phyloP scores from a whole-genome alignment of 2,888 invertebrate species.

The Leptarthrus brevirostris region DNA sequence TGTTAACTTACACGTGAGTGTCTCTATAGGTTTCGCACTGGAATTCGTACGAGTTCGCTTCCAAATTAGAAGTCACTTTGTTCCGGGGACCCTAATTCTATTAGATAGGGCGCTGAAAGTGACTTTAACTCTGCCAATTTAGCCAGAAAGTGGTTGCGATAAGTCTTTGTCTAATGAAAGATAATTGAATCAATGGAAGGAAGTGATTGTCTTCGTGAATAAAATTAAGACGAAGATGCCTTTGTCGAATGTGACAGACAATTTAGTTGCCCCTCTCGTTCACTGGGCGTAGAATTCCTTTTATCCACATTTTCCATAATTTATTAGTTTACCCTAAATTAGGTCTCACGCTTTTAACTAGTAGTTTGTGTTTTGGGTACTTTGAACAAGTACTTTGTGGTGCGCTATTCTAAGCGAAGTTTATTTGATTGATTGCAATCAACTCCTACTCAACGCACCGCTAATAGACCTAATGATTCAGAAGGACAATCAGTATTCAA shows the following conservation, averaged over 20 bases:
- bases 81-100: slow-evolving; percentile 13
- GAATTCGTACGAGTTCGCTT: not conserved
- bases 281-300: too few relatives aligned
- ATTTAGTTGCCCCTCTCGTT: too few relatives aligned
- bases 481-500: too few relatives aligned
- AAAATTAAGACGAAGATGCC: not conserved
- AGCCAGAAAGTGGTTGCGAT: slow-evolving; percentile 26
- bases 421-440: too few relatives aligned
- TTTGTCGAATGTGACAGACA: not conserved
- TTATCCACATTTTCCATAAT: too few relatives aligned
- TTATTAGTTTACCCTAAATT: too few relatives aligned
- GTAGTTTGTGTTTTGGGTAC: too few relatives aligned
- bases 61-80: slow-evolving; percentile 31
- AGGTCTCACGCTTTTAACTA: too few relatives aligned
- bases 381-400: too few relatives aligned
- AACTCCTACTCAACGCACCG: too few relatives aligned
- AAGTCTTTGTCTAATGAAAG: slow-evolving; percentile 45
- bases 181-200: slow-evolving; percentile 47
- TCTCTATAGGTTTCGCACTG: not conserved
- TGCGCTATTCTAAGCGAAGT: too few relatives aligned
- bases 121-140: slow-evolving; percentile 33
- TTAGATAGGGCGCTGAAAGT: slow-evolving; percentile 26
- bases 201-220: slow-evolving; percentile 40
- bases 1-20: slow-evolving; percentile 24
- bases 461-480: too few relatives aligned